These are phyloP conservation scores for Myrmophylax atrothorax DNA, from an alignment of 2,113 vertebrate species.

Conservation along the genomic window DNA sequence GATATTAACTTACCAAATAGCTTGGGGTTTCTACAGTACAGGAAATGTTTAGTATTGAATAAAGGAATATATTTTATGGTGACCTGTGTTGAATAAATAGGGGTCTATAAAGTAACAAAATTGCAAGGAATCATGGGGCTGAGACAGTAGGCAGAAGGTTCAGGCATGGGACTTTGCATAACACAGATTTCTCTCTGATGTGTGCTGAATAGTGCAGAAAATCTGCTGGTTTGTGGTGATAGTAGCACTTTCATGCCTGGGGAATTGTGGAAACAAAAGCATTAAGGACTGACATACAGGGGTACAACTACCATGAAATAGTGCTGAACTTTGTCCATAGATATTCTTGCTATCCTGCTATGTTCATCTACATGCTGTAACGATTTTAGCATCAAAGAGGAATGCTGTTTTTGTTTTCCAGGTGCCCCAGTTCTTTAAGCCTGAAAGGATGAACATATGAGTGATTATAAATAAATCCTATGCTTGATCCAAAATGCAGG, in stretches of 20 bases:
- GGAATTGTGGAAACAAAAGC: background rate
- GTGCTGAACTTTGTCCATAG: background rate
- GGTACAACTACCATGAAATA: background rate
- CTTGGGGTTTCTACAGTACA: background rate
- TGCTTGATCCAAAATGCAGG: background rate
- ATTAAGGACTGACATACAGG: background rate
- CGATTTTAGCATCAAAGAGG: background rate
- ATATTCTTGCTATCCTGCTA: background rate
- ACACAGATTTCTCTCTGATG: background rate
- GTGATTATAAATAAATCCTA: background rate
- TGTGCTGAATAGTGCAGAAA: background rate
- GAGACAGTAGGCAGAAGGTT: background rate
- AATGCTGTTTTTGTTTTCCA: background rate
- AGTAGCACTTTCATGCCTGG: background rate
- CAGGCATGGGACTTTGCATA: background rate
- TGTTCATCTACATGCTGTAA: background rate
- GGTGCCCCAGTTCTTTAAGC: background rate
- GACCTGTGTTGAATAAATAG: background rate
- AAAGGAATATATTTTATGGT: background rate
- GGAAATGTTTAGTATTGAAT: background rate
- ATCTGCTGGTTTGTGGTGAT: background rate
- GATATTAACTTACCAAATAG: background rate
- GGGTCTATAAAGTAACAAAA: background rate
- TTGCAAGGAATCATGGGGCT: background rate
- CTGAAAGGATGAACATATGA: background rate